These are phyloP conservation scores for Trimorus sp. DNA, from an alignment of 2,888 invertebrate species.

Conservation along the genomic window DNA sequence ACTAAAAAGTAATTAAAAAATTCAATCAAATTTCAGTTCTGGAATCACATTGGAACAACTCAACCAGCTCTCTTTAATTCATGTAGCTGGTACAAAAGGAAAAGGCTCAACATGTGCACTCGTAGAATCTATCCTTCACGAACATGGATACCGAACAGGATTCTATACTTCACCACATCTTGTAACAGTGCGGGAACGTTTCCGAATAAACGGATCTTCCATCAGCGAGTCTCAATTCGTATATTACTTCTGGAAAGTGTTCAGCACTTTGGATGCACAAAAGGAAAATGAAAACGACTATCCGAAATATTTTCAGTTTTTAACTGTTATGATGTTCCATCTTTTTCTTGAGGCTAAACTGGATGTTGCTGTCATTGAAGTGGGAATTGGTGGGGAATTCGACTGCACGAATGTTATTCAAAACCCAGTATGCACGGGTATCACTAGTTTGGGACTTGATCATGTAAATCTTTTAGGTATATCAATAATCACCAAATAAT, in stretches of 20 bases:
- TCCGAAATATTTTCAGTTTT: constrained; percentile 96
- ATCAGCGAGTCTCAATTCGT: constrained; percentile 89
- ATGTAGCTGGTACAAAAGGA: constrained; percentile 98
- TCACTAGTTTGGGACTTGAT: constrained; percentile 95
- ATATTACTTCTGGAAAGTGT: constrained; percentile 91
- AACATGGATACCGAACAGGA: constrained; percentile 93
- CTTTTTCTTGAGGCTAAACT: constrained; percentile 92
- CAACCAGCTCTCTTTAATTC: constrained; percentile 92
- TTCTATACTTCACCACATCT: constrained; percentile 98
- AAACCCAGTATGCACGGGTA: constrained; percentile 92
- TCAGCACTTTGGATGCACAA: constrained; percentile 83
- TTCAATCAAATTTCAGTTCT: constrained; percentile 83
- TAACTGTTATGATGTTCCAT: constrained; percentile 95
- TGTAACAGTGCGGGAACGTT: constrained; percentile 94
- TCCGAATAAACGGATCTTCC: constrained; percentile 92
- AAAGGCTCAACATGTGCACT: constrained; percentile 98
- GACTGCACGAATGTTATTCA: constrained; percentile 97
- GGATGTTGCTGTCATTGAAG: constrained; percentile 97
- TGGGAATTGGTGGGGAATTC: constrained; percentile 97
- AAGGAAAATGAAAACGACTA: constrained; percentile 87
- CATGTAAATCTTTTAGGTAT: constrained; percentile 86
- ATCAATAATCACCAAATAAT: constrained; percentile 1
- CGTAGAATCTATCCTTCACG: constrained; percentile 92
- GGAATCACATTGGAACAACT: constrained; percentile 86
- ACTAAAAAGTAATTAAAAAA: too few relatives aligned